Evolutionary conservation across 2,113 vertebrate genomes (phyloP).

Genomic region (Helogale parvula): DNA sequence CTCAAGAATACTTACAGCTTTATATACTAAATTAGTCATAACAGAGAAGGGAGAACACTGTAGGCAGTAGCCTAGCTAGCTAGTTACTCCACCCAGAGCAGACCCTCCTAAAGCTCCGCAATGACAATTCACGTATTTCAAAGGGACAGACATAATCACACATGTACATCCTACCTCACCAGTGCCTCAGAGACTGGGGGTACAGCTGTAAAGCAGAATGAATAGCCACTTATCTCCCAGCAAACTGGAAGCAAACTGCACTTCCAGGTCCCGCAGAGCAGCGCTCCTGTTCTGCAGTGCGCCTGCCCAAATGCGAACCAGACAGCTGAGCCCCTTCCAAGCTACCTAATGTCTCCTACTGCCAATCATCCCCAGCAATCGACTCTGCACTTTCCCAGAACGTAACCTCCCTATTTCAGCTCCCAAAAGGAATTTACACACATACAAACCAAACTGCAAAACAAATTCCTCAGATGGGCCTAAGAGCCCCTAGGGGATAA

Average conservation of each 20-base stretch:
- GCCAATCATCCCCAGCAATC: slow-evolving; percentile 28
- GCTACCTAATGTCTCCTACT: neutral
- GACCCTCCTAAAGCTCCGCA: neutral
- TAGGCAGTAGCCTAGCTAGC: neutral
- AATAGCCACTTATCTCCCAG: neutral
- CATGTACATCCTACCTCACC: neutral
- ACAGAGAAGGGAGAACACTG: neutral
- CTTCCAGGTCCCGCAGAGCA: neutral
- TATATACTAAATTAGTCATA: neutral
- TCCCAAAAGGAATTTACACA: slow-evolving; percentile 55
- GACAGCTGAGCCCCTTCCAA: slow-evolving; percentile 31
- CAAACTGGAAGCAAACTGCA: neutral
- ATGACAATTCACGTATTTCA: slow-evolving; percentile 10
- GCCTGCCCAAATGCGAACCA: slow-evolving; percentile 26
- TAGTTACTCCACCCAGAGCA: neutral
- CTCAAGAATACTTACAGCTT: slow-evolving; percentile 11
- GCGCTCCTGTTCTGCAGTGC: neutral
- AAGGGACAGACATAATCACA: neutral
- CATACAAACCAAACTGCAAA: neutral
- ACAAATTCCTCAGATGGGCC: slow-evolving; percentile 12
- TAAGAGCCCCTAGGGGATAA: slow-evolving; percentile 48
- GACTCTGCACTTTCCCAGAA: neutral
- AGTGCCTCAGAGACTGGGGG: neutral
- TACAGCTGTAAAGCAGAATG: neutral
- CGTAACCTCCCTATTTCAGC: slow-evolving; percentile 44